Evolutionary conservation across 2,113 vertebrate genomes (phyloP).

Genomic region (Dasypus novemcinctus): DNA sequence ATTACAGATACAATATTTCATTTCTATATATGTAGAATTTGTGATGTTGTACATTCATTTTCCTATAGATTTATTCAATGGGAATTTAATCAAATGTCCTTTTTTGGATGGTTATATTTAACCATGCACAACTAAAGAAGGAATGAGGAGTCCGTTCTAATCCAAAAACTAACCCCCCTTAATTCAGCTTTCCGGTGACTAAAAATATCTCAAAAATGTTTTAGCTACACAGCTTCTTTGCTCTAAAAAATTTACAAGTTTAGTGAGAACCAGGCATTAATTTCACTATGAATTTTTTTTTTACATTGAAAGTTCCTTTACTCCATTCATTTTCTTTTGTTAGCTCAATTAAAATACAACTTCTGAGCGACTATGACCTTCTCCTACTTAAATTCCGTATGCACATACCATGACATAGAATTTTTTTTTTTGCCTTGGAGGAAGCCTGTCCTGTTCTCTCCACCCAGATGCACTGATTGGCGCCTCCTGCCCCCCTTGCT

Average conservation of each 20-base stretch:
- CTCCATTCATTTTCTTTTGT: constrained; percentile 64
- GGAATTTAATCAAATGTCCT: background rate
- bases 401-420: background rate
- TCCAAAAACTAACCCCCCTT: background rate
- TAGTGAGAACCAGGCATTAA: constrained; percentile 62
- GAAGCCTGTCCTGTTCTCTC: constrained; percentile 75
- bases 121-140: background rate
- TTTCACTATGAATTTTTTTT: background rate
- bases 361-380: constrained; percentile 68
- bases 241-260: constrained; percentile 65
- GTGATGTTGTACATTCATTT: background rate
- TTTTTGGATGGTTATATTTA: background rate
- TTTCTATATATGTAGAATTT: background rate
- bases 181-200: constrained; percentile 29
- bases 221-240: constrained; percentile 57
- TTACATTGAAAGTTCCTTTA: constrained; percentile 62
- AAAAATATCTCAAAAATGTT: constrained; percentile 54
- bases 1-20: background rate
- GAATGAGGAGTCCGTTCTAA: background rate
- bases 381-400: constrained; percentile 23
- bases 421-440: background rate
- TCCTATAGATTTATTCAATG: background rate
- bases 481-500: constrained; percentile 56
- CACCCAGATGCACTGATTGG: constrained; percentile 66
- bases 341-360: constrained; percentile 44